Evolutionary conservation across 2,888 invertebrate species (phyloP).

Genomic region (Ochropacha duplaris): DNA sequence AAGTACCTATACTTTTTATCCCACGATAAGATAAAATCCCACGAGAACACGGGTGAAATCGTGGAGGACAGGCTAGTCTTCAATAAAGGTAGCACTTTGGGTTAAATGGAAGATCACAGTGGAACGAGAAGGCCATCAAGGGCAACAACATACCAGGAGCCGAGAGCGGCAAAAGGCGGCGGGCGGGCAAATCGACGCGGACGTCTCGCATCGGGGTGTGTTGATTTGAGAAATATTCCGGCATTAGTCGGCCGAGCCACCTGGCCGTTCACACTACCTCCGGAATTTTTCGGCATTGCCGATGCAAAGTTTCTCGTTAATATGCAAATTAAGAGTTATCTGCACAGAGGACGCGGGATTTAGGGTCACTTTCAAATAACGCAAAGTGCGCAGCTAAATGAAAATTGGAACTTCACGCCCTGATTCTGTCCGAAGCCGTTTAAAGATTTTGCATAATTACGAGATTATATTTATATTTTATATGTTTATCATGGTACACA

Average conservation of each 20-base stretch:
- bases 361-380: slow-evolving; percentile 67
- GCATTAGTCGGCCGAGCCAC: slow-evolving; percentile 58
- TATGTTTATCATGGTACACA: slow-evolving; percentile 53
- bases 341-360: slow-evolving; percentile 65
- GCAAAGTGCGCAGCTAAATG: slow-evolving; percentile 55
- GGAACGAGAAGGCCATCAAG: slow-evolving; percentile 37
- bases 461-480: slow-evolving; percentile 59
- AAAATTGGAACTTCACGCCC: slow-evolving; percentile 65
- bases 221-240: slow-evolving; percentile 62
- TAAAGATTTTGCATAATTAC: slow-evolving; percentile 71
- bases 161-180: slow-evolving; percentile 19
- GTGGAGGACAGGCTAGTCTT: too few species aligned
- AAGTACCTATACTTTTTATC: too few species aligned
- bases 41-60: too few species aligned
- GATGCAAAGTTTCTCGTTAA: slow-evolving; percentile 81
- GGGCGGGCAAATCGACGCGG: slow-evolving; percentile 17
- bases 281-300: slow-evolving; percentile 73
- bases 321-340: slow-evolving; percentile 80
- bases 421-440: slow-evolving; percentile 63
- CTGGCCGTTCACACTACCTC: slow-evolving; percentile 73
- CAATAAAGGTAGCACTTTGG: neutral
- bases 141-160: slow-evolving; percentile 28
- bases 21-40: too few species aligned
- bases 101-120: slow-evolving; percentile 13
- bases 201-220: slow-evolving; percentile 23